Conservation (phyloP, 2,888 invertebrate genomes). For the Chaitophorus viminalis region DNA sequence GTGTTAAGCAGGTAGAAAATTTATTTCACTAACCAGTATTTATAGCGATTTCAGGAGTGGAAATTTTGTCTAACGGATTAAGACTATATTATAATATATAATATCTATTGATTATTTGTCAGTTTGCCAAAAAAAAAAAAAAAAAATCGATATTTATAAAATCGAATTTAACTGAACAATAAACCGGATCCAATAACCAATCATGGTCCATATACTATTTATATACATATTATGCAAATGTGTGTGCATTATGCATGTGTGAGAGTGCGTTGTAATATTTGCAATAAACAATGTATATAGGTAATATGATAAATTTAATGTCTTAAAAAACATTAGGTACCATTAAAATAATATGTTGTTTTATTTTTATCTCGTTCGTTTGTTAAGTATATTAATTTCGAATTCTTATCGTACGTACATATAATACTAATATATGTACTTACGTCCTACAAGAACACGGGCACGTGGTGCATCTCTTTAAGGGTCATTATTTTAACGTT, state of each 20-base stretch:
- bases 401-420: neutral
- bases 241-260: too few relatives aligned
- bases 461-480: neutral
- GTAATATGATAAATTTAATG: neutral
- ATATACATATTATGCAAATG: too few relatives aligned
- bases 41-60: too few relatives aligned
- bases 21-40: too few relatives aligned
- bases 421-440: too few relatives aligned
- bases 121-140: conserved; percentile 20
- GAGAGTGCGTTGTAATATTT: too few relatives aligned
- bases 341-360: neutral
- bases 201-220: neutral
- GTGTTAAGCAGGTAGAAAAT: too few relatives aligned
- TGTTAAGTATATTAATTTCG: neutral
- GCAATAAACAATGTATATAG: neutral
- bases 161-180: neutral
- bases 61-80: neutral
- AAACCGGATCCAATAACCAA: conserved; percentile 32
- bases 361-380: neutral
- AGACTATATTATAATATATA: too few relatives aligned
- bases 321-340: neutral
- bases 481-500: neutral
- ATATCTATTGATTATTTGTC: neutral
- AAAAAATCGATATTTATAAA: conserved; percentile 9
- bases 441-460: neutral